A percentile compares a stretch with the other conserved stretches of the same genome.
Evolutionary conservation across 2,888 invertebrate species (phyloP).

Genomic region (Deilephila porcellus): DNA sequence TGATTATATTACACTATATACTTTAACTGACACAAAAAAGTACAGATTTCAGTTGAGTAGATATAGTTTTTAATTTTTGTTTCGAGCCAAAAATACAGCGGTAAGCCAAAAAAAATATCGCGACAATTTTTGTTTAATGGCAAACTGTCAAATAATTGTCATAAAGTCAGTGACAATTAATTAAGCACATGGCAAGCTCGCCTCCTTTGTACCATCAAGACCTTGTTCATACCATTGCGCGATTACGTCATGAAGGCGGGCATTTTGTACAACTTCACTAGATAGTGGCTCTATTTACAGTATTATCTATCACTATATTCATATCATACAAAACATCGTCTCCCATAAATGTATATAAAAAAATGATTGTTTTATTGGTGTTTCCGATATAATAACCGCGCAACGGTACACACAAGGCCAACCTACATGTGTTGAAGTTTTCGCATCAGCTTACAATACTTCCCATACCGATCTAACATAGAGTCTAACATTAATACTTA

Average conservation of each 20-base stretch:
- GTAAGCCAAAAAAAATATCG: too few relatives aligned
- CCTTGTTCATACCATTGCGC: constrained; percentile 48
- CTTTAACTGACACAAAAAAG: constrained; percentile 29
- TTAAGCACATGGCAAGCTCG: constrained; percentile 40
- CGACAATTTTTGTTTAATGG: not conserved
- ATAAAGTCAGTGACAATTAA: not conserved
- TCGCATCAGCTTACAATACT: constrained; percentile 64
- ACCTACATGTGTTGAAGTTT: constrained; percentile 61
- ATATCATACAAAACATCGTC: constrained; percentile 1
- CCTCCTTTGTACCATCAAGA: constrained; percentile 66
- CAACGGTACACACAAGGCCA: constrained; percentile 52
- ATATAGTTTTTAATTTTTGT: too few relatives aligned
- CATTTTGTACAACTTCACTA: constrained; percentile 36
- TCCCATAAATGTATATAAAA: constrained; percentile 34
- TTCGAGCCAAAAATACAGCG: too few relatives aligned
- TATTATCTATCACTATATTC: not conserved
- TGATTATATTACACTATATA: not conserved
- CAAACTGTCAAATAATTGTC: not conserved
- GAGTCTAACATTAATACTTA: constrained; percentile 74
- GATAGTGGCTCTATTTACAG: constrained; percentile 33
- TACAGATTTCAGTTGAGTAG: too few relatives aligned
- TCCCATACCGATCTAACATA: constrained; percentile 65
- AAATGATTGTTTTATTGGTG: constrained; percentile 6
- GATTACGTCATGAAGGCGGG: constrained; percentile 36
- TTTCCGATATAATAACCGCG: constrained; percentile 34